Conservation (phyloP, 2,113 vertebrate species). For the Coturnix japonica region DNA sequence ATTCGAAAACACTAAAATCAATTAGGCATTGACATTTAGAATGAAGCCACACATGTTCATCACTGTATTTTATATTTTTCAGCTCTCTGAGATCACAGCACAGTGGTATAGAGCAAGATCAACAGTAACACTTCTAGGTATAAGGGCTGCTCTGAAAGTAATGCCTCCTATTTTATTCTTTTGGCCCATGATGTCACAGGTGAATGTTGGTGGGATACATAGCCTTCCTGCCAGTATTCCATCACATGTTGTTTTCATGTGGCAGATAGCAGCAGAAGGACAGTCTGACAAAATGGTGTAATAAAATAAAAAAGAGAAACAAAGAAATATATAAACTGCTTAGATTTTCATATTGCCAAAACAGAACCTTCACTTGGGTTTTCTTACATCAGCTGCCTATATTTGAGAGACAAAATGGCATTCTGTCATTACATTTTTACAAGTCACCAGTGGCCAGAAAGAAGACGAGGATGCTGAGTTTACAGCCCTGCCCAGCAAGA, state of each 20-base stretch:
- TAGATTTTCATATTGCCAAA: background rate
- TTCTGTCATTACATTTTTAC: background rate
- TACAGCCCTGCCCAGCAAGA: background rate
- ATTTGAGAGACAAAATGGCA: background rate
- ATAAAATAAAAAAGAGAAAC: background rate
- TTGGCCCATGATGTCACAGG: no score
- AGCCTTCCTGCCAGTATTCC: no score
- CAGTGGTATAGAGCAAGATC: fast-evolving
- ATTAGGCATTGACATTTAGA: background rate
- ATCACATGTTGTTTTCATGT: no score
- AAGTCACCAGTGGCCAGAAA: background rate
- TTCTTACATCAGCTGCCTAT: fast-evolving
- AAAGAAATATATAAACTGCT: background rate
- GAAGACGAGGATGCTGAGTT: background rate
- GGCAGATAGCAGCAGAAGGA: no score
- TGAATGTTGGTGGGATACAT: no score
- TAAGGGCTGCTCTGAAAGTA: no score
- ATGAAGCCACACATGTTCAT: background rate
- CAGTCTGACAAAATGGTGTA: background rate
- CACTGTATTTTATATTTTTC: background rate
- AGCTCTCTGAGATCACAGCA: background rate
- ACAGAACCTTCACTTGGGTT: background rate
- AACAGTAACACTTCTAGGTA: background rate
- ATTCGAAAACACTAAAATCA: background rate
- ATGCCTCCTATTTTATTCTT: no score